phyloP scores from a whole-genome alignment of 2,797 vertebrate species.

The Poeciliopsis paucimaculata region DNA sequence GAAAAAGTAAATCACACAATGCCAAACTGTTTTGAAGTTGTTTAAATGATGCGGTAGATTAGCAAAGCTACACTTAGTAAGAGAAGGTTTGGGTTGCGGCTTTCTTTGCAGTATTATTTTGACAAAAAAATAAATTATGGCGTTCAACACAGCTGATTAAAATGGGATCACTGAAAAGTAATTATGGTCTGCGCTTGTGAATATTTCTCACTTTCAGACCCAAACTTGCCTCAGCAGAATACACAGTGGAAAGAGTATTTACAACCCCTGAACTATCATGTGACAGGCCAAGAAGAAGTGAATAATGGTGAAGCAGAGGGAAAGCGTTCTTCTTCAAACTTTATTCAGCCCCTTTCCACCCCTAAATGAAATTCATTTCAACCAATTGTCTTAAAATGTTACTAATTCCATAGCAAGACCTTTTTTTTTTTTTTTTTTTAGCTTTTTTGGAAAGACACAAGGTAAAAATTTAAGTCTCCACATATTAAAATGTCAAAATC shows the following conservation, averaged over 20 bases:
- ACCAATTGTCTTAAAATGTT: neutral
- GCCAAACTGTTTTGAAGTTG: neutral
- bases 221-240: constrained; percentile 43
- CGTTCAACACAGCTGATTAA: constrained; percentile 3
- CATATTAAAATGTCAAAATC: neutral
- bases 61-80: constrained; percentile 20
- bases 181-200: constrained; percentile 36
- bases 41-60: constrained; percentile 23
- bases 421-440: neutral
- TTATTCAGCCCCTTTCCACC: neutral
- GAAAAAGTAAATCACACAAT: neutral
- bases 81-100: constrained; percentile 11
- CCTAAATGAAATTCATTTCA: neutral
- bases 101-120: constrained; percentile 17
- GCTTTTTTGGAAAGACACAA: neutral
- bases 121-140: constrained; percentile 14
- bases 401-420: neutral
- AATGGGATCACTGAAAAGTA: constrained; percentile 24
- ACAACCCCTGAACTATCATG: neutral
- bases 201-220: constrained; percentile 21
- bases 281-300: neutral
- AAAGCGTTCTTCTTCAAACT: neutral
- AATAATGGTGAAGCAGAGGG: neutral
- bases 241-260: neutral
- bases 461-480: neutral